Percentiles rank a stretch among this genome's conserved stretches.
These are phyloP conservation scores for Psix sp. DNA, from an alignment of 1,140 invertebrate genomes.

Conservation along the genomic window DNA sequence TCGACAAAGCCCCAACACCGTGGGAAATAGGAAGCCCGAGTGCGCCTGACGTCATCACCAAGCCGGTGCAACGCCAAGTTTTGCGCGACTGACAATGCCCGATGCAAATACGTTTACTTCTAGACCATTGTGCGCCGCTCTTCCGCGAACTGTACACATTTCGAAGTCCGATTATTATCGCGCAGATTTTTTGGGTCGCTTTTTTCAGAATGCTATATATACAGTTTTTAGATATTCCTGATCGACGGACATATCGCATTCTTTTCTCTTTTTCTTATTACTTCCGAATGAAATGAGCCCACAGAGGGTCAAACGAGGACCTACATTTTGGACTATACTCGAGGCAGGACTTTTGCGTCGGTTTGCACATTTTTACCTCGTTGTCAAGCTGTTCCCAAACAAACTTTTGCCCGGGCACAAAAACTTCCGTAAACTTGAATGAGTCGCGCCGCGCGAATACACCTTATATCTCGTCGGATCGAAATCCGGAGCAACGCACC, in stretches of 20 bases:
- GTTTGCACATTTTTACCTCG: conserved; percentile 10
- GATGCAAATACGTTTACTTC: conserved; percentile 31
- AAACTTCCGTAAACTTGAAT: conserved; percentile 24
- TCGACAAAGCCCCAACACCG: conserved; percentile 73
- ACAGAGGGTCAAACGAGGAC: too few relatives aligned
- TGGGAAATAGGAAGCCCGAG: conserved; percentile 70
- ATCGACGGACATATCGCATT: too few relatives aligned
- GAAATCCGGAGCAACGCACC: conserved; percentile 44
- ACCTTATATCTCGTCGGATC: conserved; percentile 30
- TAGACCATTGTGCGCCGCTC: conserved; percentile 32
- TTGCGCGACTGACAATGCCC: conserved; percentile 49
- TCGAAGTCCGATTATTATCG: too few relatives aligned
- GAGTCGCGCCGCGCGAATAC: conserved; percentile 17
- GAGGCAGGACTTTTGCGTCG: conserved; percentile 4
- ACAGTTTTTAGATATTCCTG: too few relatives aligned
- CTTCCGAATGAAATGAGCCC: too few relatives aligned
- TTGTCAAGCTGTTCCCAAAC: conserved; percentile 14
- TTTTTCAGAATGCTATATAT: too few relatives aligned
- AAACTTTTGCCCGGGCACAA: conserved; percentile 14
- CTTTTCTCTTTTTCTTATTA: too few relatives aligned
- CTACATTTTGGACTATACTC: too few relatives aligned
- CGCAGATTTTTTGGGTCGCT: too few relatives aligned
- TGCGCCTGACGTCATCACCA: conserved; percentile 47
- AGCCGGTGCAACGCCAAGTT: conserved; percentile 41
- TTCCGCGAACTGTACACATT: too few relatives aligned